phyloP scores from a whole-genome alignment of 2,797 vertebrate genomes.

The Parotocinclus haroldoi region DNA sequence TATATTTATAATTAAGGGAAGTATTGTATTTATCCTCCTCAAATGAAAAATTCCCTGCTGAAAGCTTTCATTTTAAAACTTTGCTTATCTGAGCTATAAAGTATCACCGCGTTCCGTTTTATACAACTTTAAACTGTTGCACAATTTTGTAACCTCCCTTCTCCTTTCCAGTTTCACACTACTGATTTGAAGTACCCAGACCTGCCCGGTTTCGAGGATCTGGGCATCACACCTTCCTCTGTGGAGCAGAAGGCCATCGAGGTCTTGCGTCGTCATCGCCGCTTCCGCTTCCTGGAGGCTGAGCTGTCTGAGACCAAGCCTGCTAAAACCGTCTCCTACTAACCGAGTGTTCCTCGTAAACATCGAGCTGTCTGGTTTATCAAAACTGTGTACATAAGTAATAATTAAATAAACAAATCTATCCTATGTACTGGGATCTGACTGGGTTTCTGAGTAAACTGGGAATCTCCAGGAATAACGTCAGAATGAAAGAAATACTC shows the following conservation, averaged over 20 bases:
- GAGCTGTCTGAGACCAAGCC: constrained; percentile 82
- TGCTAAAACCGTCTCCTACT: constrained; percentile 76
- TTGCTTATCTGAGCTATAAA: too few species aligned
- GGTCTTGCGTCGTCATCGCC: constrained; percentile 86
- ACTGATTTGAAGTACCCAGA: constrained; percentile 82
- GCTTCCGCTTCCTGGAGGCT: constrained; percentile 79
- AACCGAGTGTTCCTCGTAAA: constrained; percentile 36
- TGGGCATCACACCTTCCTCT: constrained; percentile 76
- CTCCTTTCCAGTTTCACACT: constrained; percentile 75
- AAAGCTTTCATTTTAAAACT: too few species aligned
- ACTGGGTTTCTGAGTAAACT: not conserved
- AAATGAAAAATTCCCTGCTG: too few species aligned
- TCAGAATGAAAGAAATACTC: too few species aligned
- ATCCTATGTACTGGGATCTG: not conserved
- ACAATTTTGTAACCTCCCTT: not conserved
- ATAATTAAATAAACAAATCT: constrained; percentile 29
- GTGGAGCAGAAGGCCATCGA: constrained; percentile 90
- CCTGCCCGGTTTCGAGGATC: constrained; percentile 88
- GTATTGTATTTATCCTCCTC: too few species aligned
- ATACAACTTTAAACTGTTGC: too few species aligned
- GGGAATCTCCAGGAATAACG: too few species aligned
- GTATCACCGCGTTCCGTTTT: too few species aligned
- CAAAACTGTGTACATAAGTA: constrained; percentile 71
- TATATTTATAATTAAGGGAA: too few species aligned
- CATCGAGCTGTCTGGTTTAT: constrained; percentile 48